Evolutionary conservation across 2,113 vertebrate species (phyloP).

Genomic region (Alligator sinensis): DNA sequence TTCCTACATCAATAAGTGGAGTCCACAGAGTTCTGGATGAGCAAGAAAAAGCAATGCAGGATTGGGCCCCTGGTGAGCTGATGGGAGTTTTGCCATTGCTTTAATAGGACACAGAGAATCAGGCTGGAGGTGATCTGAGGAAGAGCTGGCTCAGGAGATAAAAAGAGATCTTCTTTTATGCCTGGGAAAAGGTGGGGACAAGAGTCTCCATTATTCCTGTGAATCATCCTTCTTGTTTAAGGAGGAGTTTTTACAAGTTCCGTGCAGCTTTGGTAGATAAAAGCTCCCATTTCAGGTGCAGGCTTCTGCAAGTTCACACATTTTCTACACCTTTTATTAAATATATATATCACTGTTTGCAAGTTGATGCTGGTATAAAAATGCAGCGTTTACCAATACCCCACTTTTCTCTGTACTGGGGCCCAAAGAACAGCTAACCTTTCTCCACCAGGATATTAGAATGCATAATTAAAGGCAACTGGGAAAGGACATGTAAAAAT

Average conservation of each 20-base stretch:
- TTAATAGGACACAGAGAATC: neutral
- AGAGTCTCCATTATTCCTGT: accelerated
- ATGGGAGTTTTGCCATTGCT: neutral
- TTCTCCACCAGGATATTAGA: slow-evolving; percentile 68
- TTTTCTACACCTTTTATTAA: neutral
- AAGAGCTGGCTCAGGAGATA: neutral
- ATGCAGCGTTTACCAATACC: slow-evolving; percentile 21
- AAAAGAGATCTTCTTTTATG: neutral
- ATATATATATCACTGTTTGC: slow-evolving; percentile 28
- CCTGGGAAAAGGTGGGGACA: neutral
- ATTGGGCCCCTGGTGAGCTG: accelerated
- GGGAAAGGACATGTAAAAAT: slow-evolving; percentile 66
- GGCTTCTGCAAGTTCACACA: slow-evolving; percentile 1
- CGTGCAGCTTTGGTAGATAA: slow-evolving; percentile 13
- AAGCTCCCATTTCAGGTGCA: slow-evolving; percentile 25
- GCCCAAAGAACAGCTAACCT: slow-evolving; percentile 64
- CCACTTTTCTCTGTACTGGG: slow-evolving; percentile 36
- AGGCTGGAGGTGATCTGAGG: neutral
- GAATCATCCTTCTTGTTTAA: slow-evolving; percentile 25
- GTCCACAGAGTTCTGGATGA: accelerated
- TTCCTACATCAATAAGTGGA: neutral
- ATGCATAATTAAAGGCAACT: slow-evolving; percentile 72
- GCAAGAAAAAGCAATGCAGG: accelerated
- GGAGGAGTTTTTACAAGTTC: slow-evolving; percentile 36
- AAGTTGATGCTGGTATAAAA: slow-evolving; percentile 49